phyloP scores from a whole-genome alignment of 2,797 vertebrate species.

The Glossophaga mutica region DNA sequence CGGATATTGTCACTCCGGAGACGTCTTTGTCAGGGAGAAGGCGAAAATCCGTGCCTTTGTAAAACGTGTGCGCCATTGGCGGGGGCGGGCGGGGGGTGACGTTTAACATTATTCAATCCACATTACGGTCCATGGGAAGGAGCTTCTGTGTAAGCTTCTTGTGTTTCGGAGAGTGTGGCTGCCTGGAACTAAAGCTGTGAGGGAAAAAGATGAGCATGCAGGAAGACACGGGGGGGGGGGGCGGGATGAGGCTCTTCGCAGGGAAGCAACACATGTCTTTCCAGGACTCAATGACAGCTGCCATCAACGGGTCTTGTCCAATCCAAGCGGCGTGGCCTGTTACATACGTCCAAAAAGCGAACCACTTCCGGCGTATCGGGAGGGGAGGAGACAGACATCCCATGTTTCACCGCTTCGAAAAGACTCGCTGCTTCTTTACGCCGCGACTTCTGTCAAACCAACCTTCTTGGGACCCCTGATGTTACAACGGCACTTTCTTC shows the following conservation, averaged over 20 bases:
- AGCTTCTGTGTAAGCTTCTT: background rate
- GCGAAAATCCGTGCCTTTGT: background rate
- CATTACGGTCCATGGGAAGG: background rate
- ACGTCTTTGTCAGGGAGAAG: background rate
- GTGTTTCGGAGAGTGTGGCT: background rate
- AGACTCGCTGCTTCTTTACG: no score
- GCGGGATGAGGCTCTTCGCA: background rate
- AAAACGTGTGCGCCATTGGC: background rate
- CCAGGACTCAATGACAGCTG: background rate
- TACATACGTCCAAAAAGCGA: background rate
- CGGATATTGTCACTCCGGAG: background rate
- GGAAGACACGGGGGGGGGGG: no score
- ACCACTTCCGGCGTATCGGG: background rate
- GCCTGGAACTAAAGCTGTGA: background rate
- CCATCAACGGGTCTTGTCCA: background rate
- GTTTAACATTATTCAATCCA: slow-evolving; percentile 32
- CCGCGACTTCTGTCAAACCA: background rate
- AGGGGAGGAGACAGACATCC: background rate
- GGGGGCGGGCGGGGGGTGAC: background rate
- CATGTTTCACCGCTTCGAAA: background rate
- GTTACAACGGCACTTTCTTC: background rate
- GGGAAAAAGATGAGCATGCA: background rate
- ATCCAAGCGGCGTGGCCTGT: background rate
- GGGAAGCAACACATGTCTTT: background rate
- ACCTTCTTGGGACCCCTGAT: no score